These are phyloP conservation scores for Sebastes steindachneri DNA, from an alignment of 2,797 vertebrate genomes.

Conservation along the genomic window DNA sequence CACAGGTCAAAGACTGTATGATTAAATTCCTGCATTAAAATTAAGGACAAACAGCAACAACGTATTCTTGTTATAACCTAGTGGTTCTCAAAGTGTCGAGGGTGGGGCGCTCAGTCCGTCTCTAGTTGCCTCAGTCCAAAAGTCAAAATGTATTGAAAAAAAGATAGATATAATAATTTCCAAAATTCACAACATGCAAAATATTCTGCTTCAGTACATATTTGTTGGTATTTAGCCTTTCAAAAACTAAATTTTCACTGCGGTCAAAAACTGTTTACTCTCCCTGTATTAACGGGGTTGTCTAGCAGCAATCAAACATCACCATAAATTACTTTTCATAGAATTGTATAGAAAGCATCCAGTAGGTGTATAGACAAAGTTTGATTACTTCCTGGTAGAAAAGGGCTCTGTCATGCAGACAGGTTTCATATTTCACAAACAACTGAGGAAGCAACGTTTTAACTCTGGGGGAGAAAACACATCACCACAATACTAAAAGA, in stretches of 20 bases:
- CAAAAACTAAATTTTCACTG: no score
- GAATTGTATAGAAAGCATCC: not conserved
- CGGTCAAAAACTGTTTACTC: no score
- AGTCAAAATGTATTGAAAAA: no score
- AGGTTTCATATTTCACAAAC: not conserved
- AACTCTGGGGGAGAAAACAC: not conserved
- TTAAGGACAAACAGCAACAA: not conserved
- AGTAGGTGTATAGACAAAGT: not conserved
- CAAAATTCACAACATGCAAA: no score
- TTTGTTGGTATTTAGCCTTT: not conserved
- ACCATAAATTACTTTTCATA: no score
- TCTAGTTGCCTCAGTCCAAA: no score
- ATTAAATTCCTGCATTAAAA: not conserved
- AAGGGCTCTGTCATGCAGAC: not conserved
- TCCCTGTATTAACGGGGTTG: no score
- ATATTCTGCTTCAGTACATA: no score
- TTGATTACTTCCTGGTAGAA: not conserved
- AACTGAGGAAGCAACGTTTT: not conserved
- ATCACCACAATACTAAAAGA: not conserved
- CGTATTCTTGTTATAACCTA: not conserved
- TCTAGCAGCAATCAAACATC: no score
- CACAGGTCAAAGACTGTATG: not conserved
- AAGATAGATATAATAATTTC: no score
- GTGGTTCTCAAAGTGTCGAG: not conserved
- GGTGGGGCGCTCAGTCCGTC: accelerated